These are phyloP conservation scores for Atta cephalotes DNA, from an alignment of 1,140 invertebrate genomes.

Conservation along the genomic window DNA sequence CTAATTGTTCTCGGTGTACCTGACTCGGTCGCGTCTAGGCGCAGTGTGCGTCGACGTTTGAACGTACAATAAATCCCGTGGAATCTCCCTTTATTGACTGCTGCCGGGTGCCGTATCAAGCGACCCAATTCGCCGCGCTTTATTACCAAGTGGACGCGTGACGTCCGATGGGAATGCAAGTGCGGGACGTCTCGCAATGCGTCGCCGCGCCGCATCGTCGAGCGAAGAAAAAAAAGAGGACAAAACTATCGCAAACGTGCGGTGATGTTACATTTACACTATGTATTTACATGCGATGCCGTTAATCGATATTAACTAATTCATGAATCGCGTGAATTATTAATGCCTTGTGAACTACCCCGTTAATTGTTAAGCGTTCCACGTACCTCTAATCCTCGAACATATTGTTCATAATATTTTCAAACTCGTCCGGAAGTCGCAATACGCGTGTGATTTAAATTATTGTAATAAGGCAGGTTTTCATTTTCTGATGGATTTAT, in stretches of 20 bases:
- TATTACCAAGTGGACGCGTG: conserved; percentile 46
- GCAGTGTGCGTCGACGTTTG: conserved; percentile 51
- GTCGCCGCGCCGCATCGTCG: not conserved
- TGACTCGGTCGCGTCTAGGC: conserved; percentile 15
- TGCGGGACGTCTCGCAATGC: conserved; percentile 45
- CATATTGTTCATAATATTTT: not conserved
- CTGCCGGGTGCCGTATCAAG: conserved; percentile 45
- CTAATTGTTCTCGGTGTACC: conserved; percentile 45
- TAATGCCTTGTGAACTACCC: not conserved
- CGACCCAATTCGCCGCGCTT: conserved; percentile 67
- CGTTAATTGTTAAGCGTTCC: not conserved
- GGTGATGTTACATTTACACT: conserved; percentile 6
- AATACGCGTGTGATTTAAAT: not conserved
- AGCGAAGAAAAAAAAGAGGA: not conserved
- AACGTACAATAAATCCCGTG: conserved; percentile 41
- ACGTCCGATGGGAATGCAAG: conserved; percentile 39
- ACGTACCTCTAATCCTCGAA: conserved; percentile 17
- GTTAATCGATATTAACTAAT: conserved; percentile 43
- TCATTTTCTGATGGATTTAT: too few relatives aligned
- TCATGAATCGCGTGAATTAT: conserved; percentile 21
- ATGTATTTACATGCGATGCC: not conserved
- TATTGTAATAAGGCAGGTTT: not conserved
- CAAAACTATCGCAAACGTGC: not conserved
- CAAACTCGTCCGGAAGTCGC: not conserved
- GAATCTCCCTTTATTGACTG: conserved; percentile 52